Conservation (phyloP, 2,797 vertebrate genomes). For the Spinibarbus caldwelli region DNA sequence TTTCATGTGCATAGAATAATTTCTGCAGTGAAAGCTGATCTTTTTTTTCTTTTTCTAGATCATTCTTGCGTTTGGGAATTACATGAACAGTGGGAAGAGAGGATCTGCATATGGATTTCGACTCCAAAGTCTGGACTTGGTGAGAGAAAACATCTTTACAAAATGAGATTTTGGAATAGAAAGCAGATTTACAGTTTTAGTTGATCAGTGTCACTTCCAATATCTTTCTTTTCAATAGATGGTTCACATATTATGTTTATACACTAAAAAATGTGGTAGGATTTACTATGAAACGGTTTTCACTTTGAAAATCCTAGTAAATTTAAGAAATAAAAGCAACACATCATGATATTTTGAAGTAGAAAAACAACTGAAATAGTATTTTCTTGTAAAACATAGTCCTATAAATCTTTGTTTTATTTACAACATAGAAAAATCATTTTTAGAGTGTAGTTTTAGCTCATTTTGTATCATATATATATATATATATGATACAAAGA, state of each 20-base stretch:
- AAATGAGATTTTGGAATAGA: neutral
- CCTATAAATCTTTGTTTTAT: too few species aligned
- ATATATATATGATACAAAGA: neutral
- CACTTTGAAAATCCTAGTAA: neutral
- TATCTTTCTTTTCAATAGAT: neutral
- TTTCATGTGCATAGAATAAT: neutral
- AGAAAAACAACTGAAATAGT: neutral
- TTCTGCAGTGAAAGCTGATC: neutral
- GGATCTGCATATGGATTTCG: constrained; percentile 93
- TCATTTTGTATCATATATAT: too few species aligned
- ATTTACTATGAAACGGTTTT: neutral
- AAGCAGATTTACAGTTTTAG: neutral
- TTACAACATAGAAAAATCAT: too few species aligned
- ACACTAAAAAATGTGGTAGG: neutral
- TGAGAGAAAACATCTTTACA: constrained; percentile 66
- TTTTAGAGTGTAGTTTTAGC: too few species aligned
- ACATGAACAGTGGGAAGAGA: constrained; percentile 96
- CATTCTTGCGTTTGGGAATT: constrained; percentile 94
- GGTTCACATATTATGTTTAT: neutral
- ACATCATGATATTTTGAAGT: neutral
- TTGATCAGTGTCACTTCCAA: neutral
- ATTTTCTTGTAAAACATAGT: too few species aligned
- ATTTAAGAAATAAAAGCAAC: neutral
- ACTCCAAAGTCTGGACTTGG: constrained; percentile 91
- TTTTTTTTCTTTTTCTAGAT: constrained; percentile 75